Evolutionary conservation across 2,113 vertebrate species (phyloP).

Genomic region (Rhinichthys klamathensis): DNA sequence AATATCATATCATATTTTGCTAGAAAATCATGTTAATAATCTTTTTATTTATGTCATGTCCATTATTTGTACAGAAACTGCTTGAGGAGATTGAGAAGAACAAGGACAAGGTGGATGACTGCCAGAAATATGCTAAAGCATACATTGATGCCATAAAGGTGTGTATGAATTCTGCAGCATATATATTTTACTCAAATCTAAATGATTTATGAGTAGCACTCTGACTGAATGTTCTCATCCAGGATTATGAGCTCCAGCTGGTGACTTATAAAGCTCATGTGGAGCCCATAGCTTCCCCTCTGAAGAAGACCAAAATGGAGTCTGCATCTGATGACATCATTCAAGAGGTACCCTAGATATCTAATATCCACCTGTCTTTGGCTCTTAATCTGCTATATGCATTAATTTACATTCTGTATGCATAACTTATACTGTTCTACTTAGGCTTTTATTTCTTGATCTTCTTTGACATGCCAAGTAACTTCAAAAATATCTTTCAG

Average conservation of each 20-base stretch:
- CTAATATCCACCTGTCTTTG: too few relatives aligned
- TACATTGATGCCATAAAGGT: slow-evolving; percentile 97
- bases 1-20: neutral
- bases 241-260: slow-evolving; percentile 95
- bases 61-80: slow-evolving; percentile 77
- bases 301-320: slow-evolving; percentile 93
- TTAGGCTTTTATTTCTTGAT: neutral
- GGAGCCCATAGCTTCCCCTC: slow-evolving; percentile 85
- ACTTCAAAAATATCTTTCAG: slow-evolving; percentile 69
- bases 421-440: neutral
- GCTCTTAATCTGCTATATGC: neutral
- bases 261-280: slow-evolving; percentile 91
- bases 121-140: slow-evolving; percentile 88
- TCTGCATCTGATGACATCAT: slow-evolving; percentile 89
- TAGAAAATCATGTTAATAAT: neutral
- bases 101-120: slow-evolving; percentile 86
- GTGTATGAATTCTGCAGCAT: neutral
- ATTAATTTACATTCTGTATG: neutral
- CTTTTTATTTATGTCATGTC: neutral
- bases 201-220: neutral
- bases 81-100: slow-evolving; percentile 89
- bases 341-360: slow-evolving; percentile 81
- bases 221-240: neutral
- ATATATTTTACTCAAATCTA: neutral
- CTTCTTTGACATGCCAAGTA: neutral